A percentile compares a stretch with the other conserved stretches of the same genome.
Conservation (phyloP, 2,797 vertebrate genomes). For the Enteromius mattozi region DNA sequence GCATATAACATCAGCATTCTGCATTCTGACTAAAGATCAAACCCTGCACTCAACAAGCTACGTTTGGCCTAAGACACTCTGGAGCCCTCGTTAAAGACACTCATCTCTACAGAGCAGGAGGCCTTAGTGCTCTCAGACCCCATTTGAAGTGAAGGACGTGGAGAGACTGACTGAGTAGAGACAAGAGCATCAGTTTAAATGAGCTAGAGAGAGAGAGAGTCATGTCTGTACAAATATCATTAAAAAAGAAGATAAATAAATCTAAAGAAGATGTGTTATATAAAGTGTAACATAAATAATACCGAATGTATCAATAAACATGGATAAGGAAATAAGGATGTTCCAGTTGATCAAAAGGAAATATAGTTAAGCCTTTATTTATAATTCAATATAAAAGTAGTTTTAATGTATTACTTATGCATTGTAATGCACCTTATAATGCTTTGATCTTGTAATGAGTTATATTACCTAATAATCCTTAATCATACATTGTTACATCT, state of each 20-base stretch:
- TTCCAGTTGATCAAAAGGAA: background rate
- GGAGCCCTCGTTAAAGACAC: constrained; percentile 66
- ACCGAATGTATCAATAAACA: background rate
- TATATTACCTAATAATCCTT: background rate
- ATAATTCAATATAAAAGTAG: background rate
- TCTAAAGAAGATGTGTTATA: background rate
- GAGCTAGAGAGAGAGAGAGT: background rate
- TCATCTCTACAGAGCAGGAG: constrained; percentile 56
- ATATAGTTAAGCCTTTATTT: background rate
- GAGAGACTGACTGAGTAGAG: constrained; percentile 14
- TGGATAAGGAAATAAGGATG: background rate
- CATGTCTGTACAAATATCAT: background rate
- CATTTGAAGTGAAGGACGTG: constrained; percentile 70
- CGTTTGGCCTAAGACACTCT: constrained; percentile 59
- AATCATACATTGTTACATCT: background rate
- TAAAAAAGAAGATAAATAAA: background rate
- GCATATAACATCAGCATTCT: constrained; percentile 65
- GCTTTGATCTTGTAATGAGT: too few relatives aligned
- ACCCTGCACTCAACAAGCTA: constrained; percentile 64
- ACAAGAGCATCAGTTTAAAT: background rate
- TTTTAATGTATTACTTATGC: background rate
- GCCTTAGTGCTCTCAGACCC: constrained; percentile 60
- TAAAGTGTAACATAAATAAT: background rate
- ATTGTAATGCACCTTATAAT: too few relatives aligned
- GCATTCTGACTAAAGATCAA: constrained; percentile 46